phyloP scores from a whole-genome alignment of 2,888 invertebrate genomes.

The Orthonevra nobilis region DNA sequence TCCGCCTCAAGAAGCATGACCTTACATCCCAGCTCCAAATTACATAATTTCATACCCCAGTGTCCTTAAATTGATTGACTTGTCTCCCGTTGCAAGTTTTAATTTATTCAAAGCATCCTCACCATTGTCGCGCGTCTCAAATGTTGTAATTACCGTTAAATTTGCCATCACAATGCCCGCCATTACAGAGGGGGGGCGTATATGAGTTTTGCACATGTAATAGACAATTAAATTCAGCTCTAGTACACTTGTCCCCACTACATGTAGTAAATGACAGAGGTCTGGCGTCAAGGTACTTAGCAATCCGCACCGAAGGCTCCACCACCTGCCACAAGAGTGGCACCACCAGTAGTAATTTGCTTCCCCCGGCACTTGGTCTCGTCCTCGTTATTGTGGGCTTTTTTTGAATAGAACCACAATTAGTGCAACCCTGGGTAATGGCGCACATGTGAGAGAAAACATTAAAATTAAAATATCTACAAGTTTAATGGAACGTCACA shows the following conservation, averaged over 20 bases:
- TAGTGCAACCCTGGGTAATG: conserved; percentile 33
- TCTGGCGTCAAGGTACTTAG: not conserved
- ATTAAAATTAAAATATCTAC: conserved; percentile 8
- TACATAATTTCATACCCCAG: too few relatives aligned
- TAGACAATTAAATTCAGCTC: conserved; percentile 8
- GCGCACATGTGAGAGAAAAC: conserved; percentile 8
- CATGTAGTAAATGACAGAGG: not conserved
- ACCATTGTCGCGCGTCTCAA: not conserved
- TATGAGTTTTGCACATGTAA: conserved; percentile 21
- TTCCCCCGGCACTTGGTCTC: not conserved
- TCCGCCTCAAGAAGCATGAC: too few relatives aligned
- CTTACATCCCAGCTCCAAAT: too few relatives aligned
- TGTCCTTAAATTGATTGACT: not conserved
- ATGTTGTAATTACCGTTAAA: conserved; percentile 28
- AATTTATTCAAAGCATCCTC: not conserved
- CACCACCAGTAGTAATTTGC: conserved; percentile 13
- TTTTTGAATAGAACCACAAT: conserved; percentile 38
- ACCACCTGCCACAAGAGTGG: conserved; percentile 1
- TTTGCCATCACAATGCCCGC: conserved; percentile 19
- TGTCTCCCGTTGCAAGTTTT: not conserved
- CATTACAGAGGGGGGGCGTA: conserved; percentile 8
- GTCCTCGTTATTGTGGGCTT: conserved; percentile 2
- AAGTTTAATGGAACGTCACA: conserved; percentile 35
- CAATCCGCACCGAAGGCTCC: not conserved
- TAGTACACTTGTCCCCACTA: not conserved